Conservation (phyloP, 1,140 invertebrate genomes). For the Pygmarrhopalites habei region DNA sequence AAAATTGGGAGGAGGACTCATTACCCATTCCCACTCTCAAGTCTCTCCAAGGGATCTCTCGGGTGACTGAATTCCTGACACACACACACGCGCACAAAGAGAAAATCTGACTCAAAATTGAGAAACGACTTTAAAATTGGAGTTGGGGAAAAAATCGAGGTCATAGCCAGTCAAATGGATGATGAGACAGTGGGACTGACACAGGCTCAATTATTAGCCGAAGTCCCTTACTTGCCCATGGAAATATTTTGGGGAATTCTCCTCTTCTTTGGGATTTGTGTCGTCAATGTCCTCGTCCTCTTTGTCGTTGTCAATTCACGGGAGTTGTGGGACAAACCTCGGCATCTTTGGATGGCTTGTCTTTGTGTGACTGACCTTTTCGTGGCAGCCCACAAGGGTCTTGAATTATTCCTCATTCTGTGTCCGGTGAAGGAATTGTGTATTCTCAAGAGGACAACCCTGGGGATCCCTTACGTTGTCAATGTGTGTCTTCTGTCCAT, state of each 20-base stretch:
- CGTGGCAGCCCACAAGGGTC: slow-evolving; percentile 33
- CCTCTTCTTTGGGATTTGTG: slow-evolving; percentile 25
- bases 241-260: slow-evolving; percentile 36
- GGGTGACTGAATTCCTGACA: too few species aligned
- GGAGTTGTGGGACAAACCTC: slow-evolving; percentile 39
- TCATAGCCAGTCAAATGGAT: too few species aligned
- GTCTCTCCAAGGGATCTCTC: too few species aligned
- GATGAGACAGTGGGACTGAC: too few species aligned
- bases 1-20: too few species aligned
- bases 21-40: too few species aligned
- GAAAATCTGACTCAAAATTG: too few species aligned
- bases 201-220: too few species aligned
- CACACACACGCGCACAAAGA: too few species aligned
- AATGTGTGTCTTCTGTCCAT: slow-evolving; percentile 37
- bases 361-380: slow-evolving; percentile 38
- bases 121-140: too few species aligned
- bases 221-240: too few species aligned
- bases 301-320: slow-evolving; percentile 24
- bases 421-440: slow-evolving; percentile 26
- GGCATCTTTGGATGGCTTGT: slow-evolving; percentile 40
- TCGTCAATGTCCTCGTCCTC: slow-evolving; percentile 30
- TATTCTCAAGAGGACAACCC: slow-evolving; percentile 28
- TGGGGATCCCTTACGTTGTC: slow-evolving; percentile 36
- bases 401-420: slow-evolving; percentile 32
- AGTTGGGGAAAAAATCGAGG: too few species aligned